A percentile compares a stretch with the other conserved stretches of the same genome.
These are phyloP conservation scores for Oreohelix idahoensis DNA, from an alignment of 1,140 invertebrate genomes.

Conservation along the genomic window DNA sequence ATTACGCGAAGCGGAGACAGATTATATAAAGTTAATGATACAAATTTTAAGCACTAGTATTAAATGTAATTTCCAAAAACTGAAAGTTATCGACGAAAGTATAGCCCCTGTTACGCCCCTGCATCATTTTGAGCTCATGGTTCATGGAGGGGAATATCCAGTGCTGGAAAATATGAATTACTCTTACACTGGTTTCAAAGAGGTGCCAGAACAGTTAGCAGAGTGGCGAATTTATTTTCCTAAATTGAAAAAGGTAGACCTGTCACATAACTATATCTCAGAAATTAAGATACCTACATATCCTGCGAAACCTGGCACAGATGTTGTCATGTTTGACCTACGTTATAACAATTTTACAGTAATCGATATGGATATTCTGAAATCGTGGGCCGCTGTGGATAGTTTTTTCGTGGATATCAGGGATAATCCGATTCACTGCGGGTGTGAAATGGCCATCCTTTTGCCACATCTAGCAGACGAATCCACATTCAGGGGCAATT, in stretches of 20 bases:
- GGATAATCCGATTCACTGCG: conserved; percentile 43
- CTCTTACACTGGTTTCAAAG: conserved; percentile 11
- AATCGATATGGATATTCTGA: conserved; percentile 23
- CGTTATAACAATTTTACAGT: conserved; percentile 41
- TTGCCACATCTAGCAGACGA: conserved; percentile 23
- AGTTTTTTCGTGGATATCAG: conserved; percentile 38
- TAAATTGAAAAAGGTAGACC: conserved; percentile 33
- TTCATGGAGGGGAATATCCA: conserved; percentile 7
- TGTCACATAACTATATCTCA: conserved; percentile 37
- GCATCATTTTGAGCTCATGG: conserved; percentile 35
- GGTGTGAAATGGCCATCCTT: not conserved
- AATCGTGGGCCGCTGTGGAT: conserved; percentile 28
- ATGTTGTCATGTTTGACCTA: conserved; percentile 10
- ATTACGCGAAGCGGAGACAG: not conserved
- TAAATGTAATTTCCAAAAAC: conserved; percentile 25
- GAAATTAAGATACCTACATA: not conserved
- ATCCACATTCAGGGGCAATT: not conserved
- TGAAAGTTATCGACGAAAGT: conserved; percentile 39
- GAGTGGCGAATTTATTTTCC: conserved; percentile 30
- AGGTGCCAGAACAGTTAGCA: conserved; percentile 26
- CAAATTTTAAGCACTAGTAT: not conserved
- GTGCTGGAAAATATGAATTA: conserved; percentile 40
- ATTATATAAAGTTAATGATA: conserved; percentile 27
- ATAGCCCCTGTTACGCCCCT: not conserved
- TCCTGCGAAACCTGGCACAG: not conserved